Evolutionary conservation across 2,113 vertebrate genomes (phyloP).

Genomic region (Carassius carassius): DNA sequence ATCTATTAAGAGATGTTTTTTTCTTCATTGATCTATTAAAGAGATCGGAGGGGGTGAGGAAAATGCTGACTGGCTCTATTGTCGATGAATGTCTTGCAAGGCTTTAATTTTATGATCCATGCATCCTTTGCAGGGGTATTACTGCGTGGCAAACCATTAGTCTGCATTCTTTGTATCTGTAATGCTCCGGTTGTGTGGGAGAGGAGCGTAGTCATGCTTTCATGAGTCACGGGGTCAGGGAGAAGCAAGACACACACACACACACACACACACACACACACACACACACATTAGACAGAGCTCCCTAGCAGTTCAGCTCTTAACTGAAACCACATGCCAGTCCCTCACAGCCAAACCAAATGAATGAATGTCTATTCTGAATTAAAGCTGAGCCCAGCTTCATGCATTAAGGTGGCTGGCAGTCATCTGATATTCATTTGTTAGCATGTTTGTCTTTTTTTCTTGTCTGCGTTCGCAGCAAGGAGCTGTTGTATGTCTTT

Average conservation of each 20-base stretch:
- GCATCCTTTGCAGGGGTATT: slow-evolving; percentile 32
- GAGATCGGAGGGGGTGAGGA: neutral
- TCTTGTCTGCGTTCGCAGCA: slow-evolving; percentile 15
- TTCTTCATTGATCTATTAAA: neutral
- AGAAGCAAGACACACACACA: slow-evolving; percentile 22
- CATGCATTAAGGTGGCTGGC: slow-evolving; percentile 37
- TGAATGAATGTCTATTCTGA: slow-evolving; percentile 54
- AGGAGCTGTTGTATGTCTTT: neutral
- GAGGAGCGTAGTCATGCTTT: slow-evolving; percentile 35
- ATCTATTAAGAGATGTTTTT: neutral
- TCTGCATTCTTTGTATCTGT: slow-evolving; percentile 47
- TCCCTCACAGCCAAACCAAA: slow-evolving; percentile 51
- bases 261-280: neutral
- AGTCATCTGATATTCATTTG: slow-evolving; percentile 44
- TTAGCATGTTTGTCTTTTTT: slow-evolving; percentile 33
- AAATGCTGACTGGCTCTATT: slow-evolving; percentile 33
- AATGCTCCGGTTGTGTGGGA: slow-evolving; percentile 38
- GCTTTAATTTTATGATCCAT: slow-evolving; percentile 48
- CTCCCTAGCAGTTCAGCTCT: slow-evolving; percentile 44
- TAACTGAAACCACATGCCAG: slow-evolving; percentile 59
- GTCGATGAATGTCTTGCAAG: slow-evolving; percentile 34
- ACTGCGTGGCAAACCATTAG: slow-evolving; percentile 35
- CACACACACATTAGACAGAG: neutral
- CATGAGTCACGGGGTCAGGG: slow-evolving; percentile 48
- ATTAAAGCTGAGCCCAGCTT: slow-evolving; percentile 34